phyloP scores from a whole-genome alignment of 1,140 invertebrate genomes.

The Rhagoletis zephyria region DNA sequence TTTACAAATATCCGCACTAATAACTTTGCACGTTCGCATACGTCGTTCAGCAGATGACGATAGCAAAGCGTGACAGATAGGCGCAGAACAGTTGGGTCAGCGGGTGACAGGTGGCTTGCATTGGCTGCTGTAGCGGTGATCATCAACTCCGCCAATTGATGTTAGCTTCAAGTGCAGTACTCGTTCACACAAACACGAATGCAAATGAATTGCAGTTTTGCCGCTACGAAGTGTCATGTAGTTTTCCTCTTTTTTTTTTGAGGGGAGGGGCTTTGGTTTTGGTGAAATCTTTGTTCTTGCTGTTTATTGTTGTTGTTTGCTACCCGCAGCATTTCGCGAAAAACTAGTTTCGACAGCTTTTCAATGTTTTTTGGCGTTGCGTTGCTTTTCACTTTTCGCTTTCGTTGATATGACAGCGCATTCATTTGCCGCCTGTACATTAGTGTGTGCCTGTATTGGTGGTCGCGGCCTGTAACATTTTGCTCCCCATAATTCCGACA shows the following conservation, averaged over 20 bases:
- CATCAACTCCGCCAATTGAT: constrained; percentile 7
- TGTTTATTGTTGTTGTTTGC: neutral
- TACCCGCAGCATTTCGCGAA: neutral
- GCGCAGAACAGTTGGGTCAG: neutral
- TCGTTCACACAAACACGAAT: neutral
- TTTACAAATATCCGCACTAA: too few species aligned
- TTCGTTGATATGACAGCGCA: constrained; percentile 48
- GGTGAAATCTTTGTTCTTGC: neutral
- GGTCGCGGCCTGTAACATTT: constrained; percentile 34
- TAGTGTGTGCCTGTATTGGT: neutral
- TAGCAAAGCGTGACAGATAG: neutral
- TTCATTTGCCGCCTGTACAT: constrained; percentile 6
- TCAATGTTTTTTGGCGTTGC: neutral
- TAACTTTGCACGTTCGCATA: too few species aligned
- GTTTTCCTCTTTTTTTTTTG: neutral
- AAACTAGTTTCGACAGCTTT: constrained; percentile 41
- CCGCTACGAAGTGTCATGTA: neutral
- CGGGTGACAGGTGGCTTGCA: neutral
- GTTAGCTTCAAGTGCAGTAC: constrained; percentile 30
- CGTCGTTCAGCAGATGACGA: neutral
- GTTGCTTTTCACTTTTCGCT: constrained; percentile 41
- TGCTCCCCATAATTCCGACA: constrained; percentile 34
- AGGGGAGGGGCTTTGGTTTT: neutral
- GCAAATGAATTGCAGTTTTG: neutral
- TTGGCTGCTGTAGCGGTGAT: neutral